Evolutionary conservation across 2,113 vertebrate genomes (phyloP).

Genomic region (Poeciliopsis occidentalis): DNA sequence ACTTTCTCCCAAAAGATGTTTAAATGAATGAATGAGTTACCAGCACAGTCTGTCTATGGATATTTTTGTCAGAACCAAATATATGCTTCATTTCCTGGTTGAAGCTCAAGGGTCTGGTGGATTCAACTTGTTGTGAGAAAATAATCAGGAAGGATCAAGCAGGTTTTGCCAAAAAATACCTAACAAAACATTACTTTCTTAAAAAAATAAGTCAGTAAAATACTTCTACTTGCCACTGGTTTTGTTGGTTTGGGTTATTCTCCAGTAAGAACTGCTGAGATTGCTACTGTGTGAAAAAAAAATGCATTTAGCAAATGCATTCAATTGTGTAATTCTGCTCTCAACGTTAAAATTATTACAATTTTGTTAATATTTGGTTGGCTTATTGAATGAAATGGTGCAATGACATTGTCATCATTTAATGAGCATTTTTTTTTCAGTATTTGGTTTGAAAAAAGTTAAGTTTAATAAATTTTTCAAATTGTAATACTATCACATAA

Average conservation of each 20-base stretch:
- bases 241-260: too few relatives aligned
- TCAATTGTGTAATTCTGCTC: neutral
- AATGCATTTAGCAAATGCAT: neutral
- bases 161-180: neutral
- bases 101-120: neutral
- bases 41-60: neutral
- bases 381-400: neutral
- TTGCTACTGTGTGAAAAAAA: neutral
- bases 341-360: neutral
- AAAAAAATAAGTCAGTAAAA: too few relatives aligned
- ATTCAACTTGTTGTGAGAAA: neutral
- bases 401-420: neutral
- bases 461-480: too few relatives aligned
- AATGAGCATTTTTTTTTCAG: neutral
- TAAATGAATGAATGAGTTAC: neutral
- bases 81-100: neutral
- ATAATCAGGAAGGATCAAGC: neutral
- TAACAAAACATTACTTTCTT: too few relatives aligned
- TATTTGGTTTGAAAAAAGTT: too few relatives aligned
- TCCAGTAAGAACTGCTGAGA: too few relatives aligned
- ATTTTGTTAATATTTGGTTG: neutral
- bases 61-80: neutral
- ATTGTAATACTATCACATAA: too few relatives aligned
- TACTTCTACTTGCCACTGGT: too few relatives aligned
- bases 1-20: neutral